Evolutionary conservation across 2,888 invertebrate genomes (phyloP).

Genomic region (Cerceris ruficornis): DNA sequence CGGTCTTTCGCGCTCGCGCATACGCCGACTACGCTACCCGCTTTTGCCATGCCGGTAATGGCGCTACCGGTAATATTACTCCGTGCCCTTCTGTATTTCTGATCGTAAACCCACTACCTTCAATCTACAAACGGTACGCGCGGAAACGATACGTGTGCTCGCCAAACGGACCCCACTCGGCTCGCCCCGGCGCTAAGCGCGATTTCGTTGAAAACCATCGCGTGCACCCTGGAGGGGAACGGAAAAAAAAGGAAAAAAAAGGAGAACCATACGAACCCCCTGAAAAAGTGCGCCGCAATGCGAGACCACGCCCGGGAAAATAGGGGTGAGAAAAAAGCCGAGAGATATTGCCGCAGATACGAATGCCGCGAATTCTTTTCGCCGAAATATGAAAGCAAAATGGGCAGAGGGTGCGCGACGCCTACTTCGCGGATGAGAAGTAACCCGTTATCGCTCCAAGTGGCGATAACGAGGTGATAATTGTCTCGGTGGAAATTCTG

Average conservation of each 20-base stretch:
- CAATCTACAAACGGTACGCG: conserved; percentile 5
- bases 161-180: neutral
- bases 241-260: neutral
- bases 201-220: conserved; percentile 6
- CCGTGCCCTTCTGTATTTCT: conserved; percentile 28
- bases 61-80: conserved; percentile 54
- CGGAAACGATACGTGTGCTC: conserved; percentile 3
- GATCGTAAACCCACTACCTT: conserved; percentile 29
- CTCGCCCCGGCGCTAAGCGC: neutral
- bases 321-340: neutral
- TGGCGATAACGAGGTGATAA: conserved; percentile 36
- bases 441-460: neutral
- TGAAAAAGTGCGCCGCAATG: neutral
- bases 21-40: conserved; percentile 25
- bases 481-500: conserved; percentile 14
- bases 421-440: conserved; percentile 17
- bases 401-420: conserved; percentile 4
- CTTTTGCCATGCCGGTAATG: conserved; percentile 55
- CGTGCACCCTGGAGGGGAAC: neutral
- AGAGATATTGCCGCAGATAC: neutral
- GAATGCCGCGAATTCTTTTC: conserved; percentile 7
- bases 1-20: conserved; percentile 13
- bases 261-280: neutral
- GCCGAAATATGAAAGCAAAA: neutral
- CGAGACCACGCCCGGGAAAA: conserved; percentile 4